Percentiles rank a stretch among this genome's conserved stretches.
phyloP scores from a whole-genome alignment of 2,888 invertebrate genomes.

The Pseudococcus viburni region DNA sequence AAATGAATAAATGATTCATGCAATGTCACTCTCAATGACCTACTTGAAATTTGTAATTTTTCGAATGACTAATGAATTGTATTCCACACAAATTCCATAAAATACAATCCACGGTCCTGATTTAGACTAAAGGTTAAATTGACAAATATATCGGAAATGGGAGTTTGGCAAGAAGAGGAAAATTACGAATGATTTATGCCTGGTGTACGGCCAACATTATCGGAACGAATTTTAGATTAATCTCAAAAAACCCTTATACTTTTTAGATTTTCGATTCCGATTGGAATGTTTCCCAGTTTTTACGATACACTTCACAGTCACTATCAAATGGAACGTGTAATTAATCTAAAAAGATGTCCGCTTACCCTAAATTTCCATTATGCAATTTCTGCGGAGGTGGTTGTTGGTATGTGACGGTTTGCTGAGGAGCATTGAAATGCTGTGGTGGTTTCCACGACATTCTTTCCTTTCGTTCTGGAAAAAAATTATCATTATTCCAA shows the following conservation, averaged over 20 bases:
- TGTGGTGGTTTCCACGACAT: slow-evolving; percentile 61
- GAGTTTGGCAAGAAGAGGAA: slow-evolving; percentile 15
- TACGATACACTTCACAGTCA: slow-evolving; percentile 7
- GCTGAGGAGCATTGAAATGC: slow-evolving; percentile 52
- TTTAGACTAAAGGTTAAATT: slow-evolving; percentile 3
- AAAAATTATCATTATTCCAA: neutral
- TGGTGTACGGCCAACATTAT: slow-evolving; percentile 13
- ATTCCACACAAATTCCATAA: neutral
- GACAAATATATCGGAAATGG: slow-evolving; percentile 47
- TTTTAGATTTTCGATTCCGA: slow-evolving; percentile 19
- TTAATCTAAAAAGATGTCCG: slow-evolving; percentile 20
- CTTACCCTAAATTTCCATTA: slow-evolving; percentile 56
- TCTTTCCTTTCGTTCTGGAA: slow-evolving; percentile 15
- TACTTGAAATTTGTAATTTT: too few species aligned
- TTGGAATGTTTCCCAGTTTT: slow-evolving; percentile 56
- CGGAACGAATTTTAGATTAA: slow-evolving; percentile 8
- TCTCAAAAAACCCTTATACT: neutral
- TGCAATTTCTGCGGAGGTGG: slow-evolving; percentile 51
- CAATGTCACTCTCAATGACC: too few species aligned
- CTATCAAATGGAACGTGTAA: neutral
- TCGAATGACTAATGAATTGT: too few species aligned
- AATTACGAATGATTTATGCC: slow-evolving; percentile 42
- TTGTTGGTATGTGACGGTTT: slow-evolving; percentile 47
- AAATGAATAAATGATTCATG: too few species aligned
- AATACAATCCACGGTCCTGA: neutral